Conservation (phyloP, 2,113 vertebrate species). For the Chaenocephalus aceratus region DNA sequence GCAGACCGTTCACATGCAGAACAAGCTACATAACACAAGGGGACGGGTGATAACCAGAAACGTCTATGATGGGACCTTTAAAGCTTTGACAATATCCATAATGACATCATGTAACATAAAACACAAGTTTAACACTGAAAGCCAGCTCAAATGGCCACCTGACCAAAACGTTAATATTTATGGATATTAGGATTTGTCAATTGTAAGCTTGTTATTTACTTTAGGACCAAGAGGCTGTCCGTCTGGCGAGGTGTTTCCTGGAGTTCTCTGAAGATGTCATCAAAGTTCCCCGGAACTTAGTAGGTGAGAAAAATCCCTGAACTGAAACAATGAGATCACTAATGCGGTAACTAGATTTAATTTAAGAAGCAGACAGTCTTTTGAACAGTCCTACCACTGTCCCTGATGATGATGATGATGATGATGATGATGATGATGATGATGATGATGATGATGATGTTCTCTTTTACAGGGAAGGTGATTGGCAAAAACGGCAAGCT, state of each 20-base stretch:
- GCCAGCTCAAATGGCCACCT: too few relatives aligned
- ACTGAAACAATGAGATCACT: background rate
- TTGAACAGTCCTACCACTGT: background rate
- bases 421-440: background rate
- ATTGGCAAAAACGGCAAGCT: constrained; percentile 99
- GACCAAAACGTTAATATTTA: too few relatives aligned
- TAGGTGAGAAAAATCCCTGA: constrained; percentile 85
- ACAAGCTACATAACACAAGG: too few relatives aligned
- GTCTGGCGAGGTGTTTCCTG: constrained; percentile 94
- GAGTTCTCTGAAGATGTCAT: constrained; percentile 99
- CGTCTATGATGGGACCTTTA: too few relatives aligned
- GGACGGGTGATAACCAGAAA: too few relatives aligned
- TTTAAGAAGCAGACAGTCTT: background rate
- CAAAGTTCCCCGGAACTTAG: constrained; percentile 97
- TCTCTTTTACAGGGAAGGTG: constrained; percentile 90
- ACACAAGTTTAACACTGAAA: too few relatives aligned
- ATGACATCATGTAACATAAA: too few relatives aligned
- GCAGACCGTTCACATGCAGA: too few relatives aligned
- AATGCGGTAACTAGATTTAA: background rate
- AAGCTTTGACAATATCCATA: too few relatives aligned
- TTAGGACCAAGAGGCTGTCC: constrained; percentile 97
- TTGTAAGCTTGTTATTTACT: constrained; percentile 3
- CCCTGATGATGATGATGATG: background rate
- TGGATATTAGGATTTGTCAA: background rate
- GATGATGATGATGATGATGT: background rate